A percentile compares a stretch with the other conserved stretches of the same genome.
phyloP scores from a whole-genome alignment of 2,113 vertebrate species.

The Neotoma lepida region DNA sequence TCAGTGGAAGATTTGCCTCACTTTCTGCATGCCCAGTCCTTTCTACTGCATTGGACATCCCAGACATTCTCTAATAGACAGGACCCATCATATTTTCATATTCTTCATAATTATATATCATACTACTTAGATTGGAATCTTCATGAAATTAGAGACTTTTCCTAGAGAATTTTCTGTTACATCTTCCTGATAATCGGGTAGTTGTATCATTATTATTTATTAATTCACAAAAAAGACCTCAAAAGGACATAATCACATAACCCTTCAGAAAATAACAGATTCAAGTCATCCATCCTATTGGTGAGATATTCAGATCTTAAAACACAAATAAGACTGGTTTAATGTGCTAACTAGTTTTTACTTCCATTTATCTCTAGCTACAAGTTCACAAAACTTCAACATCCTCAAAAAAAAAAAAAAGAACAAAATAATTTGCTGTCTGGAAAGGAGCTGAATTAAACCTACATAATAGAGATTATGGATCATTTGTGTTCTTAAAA shows the following conservation, averaged over 20 bases:
- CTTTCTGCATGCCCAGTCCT: neutral
- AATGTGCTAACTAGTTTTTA: neutral
- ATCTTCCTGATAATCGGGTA: neutral
- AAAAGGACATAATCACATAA: neutral
- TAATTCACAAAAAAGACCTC: neutral
- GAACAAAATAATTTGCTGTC: neutral
- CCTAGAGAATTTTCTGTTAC: neutral
- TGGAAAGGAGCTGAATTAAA: constrained; percentile 13
- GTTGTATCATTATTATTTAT: neutral
- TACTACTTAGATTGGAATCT: neutral
- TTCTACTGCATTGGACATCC: neutral
- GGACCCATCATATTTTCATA: neutral
- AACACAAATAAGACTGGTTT: neutral
- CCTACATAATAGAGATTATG: neutral
- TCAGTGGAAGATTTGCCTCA: neutral
- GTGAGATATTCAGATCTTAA: neutral
- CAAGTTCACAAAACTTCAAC: neutral
- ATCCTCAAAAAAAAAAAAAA: neutral
- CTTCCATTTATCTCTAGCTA: neutral
- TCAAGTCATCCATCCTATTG: neutral
- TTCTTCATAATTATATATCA: neutral
- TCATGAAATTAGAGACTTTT: neutral
- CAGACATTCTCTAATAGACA: neutral
- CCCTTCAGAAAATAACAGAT: neutral
- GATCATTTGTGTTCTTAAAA: neutral